These are phyloP conservation scores for Callithrix jacchus DNA, from an alignment of 2,113 vertebrate genomes.

Conservation along the genomic window DNA sequence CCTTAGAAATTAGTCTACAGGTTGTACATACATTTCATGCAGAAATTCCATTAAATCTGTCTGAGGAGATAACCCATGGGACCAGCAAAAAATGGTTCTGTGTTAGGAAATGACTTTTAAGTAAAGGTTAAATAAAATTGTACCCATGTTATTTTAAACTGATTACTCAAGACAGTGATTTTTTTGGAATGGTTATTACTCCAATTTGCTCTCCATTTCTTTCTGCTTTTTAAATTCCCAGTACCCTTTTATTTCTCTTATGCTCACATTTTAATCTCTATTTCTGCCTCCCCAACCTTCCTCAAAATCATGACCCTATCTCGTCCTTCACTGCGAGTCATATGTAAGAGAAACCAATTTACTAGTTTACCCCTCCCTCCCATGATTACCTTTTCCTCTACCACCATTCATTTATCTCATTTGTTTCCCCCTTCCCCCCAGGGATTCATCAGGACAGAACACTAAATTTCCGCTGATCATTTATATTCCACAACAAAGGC, in stretches of 20 bases:
- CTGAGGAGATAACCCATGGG: constrained; percentile 21
- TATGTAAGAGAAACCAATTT: not conserved
- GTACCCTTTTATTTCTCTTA: not conserved
- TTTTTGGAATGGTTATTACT: not conserved
- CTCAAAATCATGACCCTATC: not conserved
- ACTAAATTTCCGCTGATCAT: not conserved
- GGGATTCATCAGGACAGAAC: not conserved
- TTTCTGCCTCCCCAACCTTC: not conserved
- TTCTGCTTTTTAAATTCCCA: not conserved
- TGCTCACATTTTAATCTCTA: not conserved
- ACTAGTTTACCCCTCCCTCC: not conserved
- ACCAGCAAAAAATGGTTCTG: constrained; percentile 27
- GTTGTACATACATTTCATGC: constrained; percentile 40
- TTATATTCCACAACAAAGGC: not conserved
- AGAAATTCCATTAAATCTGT: constrained; percentile 57
- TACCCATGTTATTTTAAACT: constrained; percentile 56
- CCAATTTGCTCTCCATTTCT: not conserved
- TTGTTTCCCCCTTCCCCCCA: not conserved
- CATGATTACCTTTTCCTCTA: not conserved
- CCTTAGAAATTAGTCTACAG: constrained; percentile 48
- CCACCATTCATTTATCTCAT: not conserved
- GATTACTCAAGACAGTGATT: constrained; percentile 35
- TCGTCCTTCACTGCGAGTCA: not conserved
- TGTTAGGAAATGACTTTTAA: constrained; percentile 65
- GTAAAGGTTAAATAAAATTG: constrained; percentile 60